Evolutionary conservation across 2,888 invertebrate species (phyloP).

Genomic region (Zygaena filipendulae): DNA sequence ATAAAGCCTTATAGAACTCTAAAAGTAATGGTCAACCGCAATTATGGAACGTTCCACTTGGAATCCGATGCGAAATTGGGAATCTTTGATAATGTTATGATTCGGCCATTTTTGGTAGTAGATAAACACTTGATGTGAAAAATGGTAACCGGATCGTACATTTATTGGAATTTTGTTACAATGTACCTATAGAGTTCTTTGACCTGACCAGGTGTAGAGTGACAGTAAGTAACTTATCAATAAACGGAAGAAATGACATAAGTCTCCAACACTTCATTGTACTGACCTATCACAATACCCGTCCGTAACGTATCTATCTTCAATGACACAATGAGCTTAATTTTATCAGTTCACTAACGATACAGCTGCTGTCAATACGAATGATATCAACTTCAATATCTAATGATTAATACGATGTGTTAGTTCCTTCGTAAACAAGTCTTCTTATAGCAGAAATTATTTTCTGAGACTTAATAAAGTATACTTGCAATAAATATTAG

Average conservation of each 20-base stretch:
- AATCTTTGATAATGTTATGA: constrained; percentile 31
- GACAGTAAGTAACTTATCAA: constrained; percentile 52
- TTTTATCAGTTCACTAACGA: constrained; percentile 30
- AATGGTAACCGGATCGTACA: constrained; percentile 32
- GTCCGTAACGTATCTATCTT: constrained; percentile 38
- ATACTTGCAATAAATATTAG: no score
- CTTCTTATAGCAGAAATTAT: no score
- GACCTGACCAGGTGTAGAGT: constrained; percentile 53
- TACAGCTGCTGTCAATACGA: constrained; percentile 39
- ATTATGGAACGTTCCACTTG: constrained; percentile 22
- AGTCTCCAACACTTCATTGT: constrained; percentile 34
- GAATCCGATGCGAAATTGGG: constrained; percentile 24
- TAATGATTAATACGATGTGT: no score
- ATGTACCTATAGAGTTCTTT: constrained; percentile 30
- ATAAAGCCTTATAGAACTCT: constrained; percentile 33
- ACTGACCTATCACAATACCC: constrained; percentile 58
- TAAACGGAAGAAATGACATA: constrained; percentile 54
- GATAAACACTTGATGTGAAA: constrained; percentile 26
- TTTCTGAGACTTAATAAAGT: no score
- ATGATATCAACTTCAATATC: no score
- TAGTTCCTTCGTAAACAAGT: no score
- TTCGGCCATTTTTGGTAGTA: constrained; percentile 30
- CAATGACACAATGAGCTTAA: constrained; percentile 33
- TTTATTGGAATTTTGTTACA: neutral
- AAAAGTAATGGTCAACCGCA: constrained; percentile 19